Evolutionary conservation across 2,113 vertebrate genomes (phyloP).

Genomic region (Crocuta crocuta): DNA sequence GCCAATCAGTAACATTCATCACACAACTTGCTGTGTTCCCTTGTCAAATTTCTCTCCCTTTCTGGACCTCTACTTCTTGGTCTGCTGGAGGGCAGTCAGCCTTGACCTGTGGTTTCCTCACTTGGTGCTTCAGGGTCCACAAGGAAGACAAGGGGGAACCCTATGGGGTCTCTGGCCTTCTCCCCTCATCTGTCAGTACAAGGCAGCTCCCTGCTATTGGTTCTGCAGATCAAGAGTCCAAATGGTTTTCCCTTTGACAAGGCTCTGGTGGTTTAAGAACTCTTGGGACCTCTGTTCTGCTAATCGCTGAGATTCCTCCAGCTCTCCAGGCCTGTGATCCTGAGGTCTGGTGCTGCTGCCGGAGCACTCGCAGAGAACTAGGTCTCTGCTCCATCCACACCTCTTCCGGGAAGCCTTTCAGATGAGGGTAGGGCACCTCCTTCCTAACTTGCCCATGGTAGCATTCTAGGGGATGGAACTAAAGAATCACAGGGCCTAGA

Average conservation of each 20-base stretch:
- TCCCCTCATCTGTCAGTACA: background rate
- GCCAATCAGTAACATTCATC: background rate
- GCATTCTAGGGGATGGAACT: background rate
- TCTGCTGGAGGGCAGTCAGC: background rate
- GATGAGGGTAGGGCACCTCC: background rate
- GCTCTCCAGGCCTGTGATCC: background rate
- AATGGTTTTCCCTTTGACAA: background rate
- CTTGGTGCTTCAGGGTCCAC: background rate
- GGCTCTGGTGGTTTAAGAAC: background rate
- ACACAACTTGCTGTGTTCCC: background rate
- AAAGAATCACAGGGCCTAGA: accelerated
- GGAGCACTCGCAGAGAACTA: background rate
- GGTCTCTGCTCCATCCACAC: background rate
- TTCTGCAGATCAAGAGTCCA: background rate
- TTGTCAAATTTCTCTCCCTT: background rate
- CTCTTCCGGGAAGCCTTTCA: background rate
- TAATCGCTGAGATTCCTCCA: background rate
- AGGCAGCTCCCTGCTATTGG: background rate
- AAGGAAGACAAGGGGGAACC: background rate
- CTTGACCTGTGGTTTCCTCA: background rate
- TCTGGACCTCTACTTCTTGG: background rate
- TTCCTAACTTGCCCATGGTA: background rate
- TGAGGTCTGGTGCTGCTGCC: accelerated
- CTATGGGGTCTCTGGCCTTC: background rate
- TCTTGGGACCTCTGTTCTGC: background rate